Percentiles rank a stretch among this genome's conserved stretches.
Conservation (phyloP, 2,797 vertebrate genomes). For the Argentina silus region DNA sequence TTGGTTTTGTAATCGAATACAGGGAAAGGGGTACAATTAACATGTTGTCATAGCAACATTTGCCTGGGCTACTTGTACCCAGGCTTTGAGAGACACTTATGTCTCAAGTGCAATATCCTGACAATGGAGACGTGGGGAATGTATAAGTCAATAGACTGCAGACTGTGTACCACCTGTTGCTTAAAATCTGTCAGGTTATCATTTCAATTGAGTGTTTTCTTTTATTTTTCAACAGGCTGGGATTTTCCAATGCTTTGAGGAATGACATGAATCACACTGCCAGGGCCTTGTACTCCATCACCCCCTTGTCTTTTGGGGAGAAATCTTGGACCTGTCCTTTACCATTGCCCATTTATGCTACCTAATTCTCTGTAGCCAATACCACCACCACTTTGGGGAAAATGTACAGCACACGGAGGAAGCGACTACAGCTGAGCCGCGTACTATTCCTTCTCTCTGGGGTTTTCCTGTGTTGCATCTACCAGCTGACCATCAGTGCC, state of each 20-base stretch:
- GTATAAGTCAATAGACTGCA: slow-evolving; percentile 3
- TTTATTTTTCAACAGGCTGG: slow-evolving; percentile 46
- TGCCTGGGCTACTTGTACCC: slow-evolving; percentile 22
- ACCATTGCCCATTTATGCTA: slow-evolving; percentile 52
- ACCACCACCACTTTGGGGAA: slow-evolving; percentile 44
- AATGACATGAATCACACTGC: slow-evolving; percentile 70
- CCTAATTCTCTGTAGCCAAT: slow-evolving; percentile 54
- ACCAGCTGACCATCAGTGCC: slow-evolving; percentile 81
- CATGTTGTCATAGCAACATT: neutral
- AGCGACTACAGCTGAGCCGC: slow-evolving; percentile 80
- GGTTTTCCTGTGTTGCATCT: slow-evolving; percentile 81
- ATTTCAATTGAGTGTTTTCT: slow-evolving; percentile 17
- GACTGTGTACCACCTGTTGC: slow-evolving; percentile 12
- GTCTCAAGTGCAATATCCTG: slow-evolving; percentile 7
- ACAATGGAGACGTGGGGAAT: neutral
- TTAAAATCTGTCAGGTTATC: slow-evolving; percentile 23
- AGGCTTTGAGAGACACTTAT: slow-evolving; percentile 23
- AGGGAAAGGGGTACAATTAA: neutral
- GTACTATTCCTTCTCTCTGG: slow-evolving; percentile 84
- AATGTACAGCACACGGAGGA: slow-evolving; percentile 82
- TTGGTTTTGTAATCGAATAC: neutral
- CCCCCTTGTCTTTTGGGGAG: slow-evolving; percentile 61
- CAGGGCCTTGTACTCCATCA: slow-evolving; percentile 43
- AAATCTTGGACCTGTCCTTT: slow-evolving; percentile 44
- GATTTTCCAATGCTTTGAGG: slow-evolving; percentile 42